Base-by-base conservation (phyloP, 2,888 invertebrate genomes). In the Rotaria sp. region DNA sequence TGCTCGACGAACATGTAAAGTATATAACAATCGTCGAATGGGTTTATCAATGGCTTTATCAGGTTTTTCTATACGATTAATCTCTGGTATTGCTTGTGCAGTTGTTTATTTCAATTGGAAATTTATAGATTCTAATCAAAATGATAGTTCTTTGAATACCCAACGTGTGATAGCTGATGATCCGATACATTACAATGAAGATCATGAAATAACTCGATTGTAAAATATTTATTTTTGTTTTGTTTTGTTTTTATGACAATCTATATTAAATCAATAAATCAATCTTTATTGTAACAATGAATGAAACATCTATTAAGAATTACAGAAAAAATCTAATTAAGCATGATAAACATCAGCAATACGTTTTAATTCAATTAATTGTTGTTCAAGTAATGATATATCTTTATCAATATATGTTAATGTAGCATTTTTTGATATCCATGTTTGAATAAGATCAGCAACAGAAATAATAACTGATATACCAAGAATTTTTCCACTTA, bases 1-100 rank as follows among this genome's bases (percentile, higher is more conserved):
- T 80, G 18, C 24, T 21, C 41, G 80, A 80, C 80, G 80, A 80
- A 45, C 45, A n/a, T 80, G 80, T 80, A 80, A 45, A 80, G 80
- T 80, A 13, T 80, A 80, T 45, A 13, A 80, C n/a, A 80, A 80
- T 80, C 80, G 45, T 45, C 45, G 45, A 45, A 80, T 80, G 80
- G 45, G 80, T n/a, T 26, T 80, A 45, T 80, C 80, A 13, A 80
- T 80, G 45, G 80, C 80, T 21, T 45, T 80, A 45, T 45, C 80
- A 5, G 80, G 80, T 45, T 80, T 80, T 80, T 80, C n/a, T 26
- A n/a, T 45, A 10, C 80, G 80, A 7, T n/a, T 80, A 0, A 45
- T 80, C 26, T 80, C 80, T 11, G 80, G 80, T 18, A 80, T 80
- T 41, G 45, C 45, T 45, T 80, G 45, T 80, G 24, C 21, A n/a